These are phyloP conservation scores for Cheumatopsyche charites DNA, from an alignment of 1,140 invertebrate species.

Conservation along the genomic window DNA sequence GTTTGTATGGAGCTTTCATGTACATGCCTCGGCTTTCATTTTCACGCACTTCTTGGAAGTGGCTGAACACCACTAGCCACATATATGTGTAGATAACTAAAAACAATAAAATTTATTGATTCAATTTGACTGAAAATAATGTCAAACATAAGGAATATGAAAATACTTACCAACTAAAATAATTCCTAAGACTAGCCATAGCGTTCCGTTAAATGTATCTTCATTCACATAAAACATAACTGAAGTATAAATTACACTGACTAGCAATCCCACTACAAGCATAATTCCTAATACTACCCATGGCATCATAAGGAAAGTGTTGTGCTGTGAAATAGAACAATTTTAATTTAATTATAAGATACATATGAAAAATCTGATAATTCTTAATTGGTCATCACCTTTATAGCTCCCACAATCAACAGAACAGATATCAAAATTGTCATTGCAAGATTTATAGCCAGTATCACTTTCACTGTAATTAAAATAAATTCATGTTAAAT, in stretches of 20 bases:
- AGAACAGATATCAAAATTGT: conserved; percentile 77
- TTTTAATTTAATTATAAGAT: not conserved
- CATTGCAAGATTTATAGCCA: conserved; percentile 81
- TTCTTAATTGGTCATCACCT: conserved; percentile 61
- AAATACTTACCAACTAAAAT: conserved; percentile 64
- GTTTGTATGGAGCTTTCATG: conserved; percentile 69
- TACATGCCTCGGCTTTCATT: conserved; percentile 64
- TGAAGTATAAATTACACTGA: conserved; percentile 77
- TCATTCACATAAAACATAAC: conserved; percentile 72
- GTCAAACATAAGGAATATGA: no score
- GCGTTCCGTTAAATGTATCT: conserved; percentile 59
- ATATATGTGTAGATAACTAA: conserved; percentile 72
- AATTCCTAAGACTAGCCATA: conserved; percentile 69
- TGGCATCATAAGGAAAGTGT: conserved; percentile 80
- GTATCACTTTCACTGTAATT: conserved; percentile 74
- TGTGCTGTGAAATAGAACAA: conserved; percentile 68
- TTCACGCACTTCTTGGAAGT: conserved; percentile 72
- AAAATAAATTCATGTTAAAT: conserved; percentile 35
- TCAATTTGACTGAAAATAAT: no score
- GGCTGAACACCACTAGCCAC: conserved; percentile 81
- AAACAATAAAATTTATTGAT: conserved; percentile 51
- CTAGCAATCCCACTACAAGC: conserved; percentile 72
- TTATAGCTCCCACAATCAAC: conserved; percentile 75
- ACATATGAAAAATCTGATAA: not conserved
- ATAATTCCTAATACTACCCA: conserved; percentile 81